Percentiles rank a stretch among this genome's conserved stretches.
phyloP scores from a whole-genome alignment of 2,888 invertebrate genomes.

The Mythimna ferrago region DNA sequence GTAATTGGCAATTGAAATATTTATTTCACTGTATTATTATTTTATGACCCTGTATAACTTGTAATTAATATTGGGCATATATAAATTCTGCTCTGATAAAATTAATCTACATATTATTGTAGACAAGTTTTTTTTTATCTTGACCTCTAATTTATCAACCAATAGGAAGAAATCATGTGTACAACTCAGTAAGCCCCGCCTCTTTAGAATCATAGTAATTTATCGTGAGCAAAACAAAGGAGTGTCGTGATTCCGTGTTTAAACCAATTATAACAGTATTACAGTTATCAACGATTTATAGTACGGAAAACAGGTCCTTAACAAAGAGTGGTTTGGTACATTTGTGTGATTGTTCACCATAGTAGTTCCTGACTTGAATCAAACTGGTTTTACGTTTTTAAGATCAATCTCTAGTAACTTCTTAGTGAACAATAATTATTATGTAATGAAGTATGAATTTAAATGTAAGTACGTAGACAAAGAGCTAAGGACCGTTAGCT shows the following conservation, averaged over 20 bases:
- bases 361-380: constrained; percentile 18
- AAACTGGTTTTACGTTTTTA: constrained; percentile 47
- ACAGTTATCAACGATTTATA: constrained; percentile 53
- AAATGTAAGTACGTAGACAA: background rate
- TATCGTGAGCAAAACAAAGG: constrained; percentile 49
- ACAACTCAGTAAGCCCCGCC: constrained; percentile 21
- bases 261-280: constrained; percentile 53
- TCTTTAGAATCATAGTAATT: constrained; percentile 25
- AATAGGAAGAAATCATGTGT: constrained; percentile 21
- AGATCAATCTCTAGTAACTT: background rate
- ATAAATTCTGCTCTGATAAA: constrained; percentile 14
- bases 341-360: constrained; percentile 38
- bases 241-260: constrained; percentile 42
- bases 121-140: constrained; percentile 2
- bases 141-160: background rate
- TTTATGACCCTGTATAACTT: constrained; percentile 5
- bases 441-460: background rate
- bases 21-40: background rate
- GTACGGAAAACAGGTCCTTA: constrained; percentile 41
- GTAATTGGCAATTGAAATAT: constrained; percentile 3
- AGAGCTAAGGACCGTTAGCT: background rate
- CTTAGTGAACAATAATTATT: background rate
- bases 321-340: constrained; percentile 55
- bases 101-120: background rate
- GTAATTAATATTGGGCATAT: background rate